Evolutionary conservation across 2,797 vertebrate genomes (phyloP).

Genomic region (Megaceryle alcyon): DNA sequence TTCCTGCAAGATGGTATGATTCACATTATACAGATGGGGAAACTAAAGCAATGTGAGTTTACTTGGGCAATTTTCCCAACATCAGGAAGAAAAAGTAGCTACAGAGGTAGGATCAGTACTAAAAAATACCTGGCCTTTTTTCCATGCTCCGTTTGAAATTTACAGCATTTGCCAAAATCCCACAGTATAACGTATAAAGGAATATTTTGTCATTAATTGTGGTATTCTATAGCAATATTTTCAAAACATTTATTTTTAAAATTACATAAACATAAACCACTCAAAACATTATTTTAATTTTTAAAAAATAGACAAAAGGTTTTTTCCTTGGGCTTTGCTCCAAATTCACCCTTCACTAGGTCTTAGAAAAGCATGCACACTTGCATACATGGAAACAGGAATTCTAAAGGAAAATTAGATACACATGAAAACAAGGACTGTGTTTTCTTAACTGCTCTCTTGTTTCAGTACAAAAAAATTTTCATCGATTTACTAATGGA

Average conservation of each 20-base stretch:
- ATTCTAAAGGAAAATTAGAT: slow-evolving; percentile 49
- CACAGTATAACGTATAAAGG: not conserved
- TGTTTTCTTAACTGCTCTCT: slow-evolving; percentile 4
- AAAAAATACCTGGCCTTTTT: not conserved
- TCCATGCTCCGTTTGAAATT: not conserved
- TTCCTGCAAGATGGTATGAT: not conserved
- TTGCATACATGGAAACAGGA: not conserved
- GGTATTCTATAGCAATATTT: slow-evolving; percentile 8
- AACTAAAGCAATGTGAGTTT: slow-evolving; percentile 21
- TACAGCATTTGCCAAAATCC: not conserved
- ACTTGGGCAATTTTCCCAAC: not conserved
- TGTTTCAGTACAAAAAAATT: not conserved
- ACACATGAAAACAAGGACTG: slow-evolving; percentile 33
- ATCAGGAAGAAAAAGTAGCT: not conserved
- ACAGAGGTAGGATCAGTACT: not conserved
- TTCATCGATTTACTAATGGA: not conserved
- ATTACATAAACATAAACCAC: slow-evolving; percentile 6
- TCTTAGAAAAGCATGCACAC: not conserved
- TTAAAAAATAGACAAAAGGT: not conserved
- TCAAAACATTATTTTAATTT: slow-evolving; percentile 16
- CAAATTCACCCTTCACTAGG: slow-evolving; percentile 33
- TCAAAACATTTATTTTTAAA: slow-evolving; percentile 24
- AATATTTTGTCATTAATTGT: not conserved
- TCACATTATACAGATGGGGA: not conserved
- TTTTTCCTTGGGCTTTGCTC: slow-evolving; percentile 36